Evolutionary conservation across 1,140 invertebrate genomes (phyloP).

Genomic region (Rhagoletis pomonella): DNA sequence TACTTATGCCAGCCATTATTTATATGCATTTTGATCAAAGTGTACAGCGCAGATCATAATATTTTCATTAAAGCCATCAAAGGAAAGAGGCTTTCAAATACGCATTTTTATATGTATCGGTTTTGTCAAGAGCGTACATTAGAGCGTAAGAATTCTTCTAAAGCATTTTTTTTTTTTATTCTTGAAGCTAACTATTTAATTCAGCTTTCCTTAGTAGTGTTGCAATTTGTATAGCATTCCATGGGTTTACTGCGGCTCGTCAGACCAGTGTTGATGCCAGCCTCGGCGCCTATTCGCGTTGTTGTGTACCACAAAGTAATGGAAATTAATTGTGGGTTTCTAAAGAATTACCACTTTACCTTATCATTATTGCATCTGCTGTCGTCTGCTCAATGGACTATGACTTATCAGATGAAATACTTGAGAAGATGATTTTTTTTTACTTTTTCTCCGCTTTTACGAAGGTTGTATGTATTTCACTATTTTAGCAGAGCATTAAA

Average conservation of each 20-base stretch:
- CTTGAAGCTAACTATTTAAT: neutral
- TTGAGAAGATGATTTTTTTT: neutral
- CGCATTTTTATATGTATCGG: neutral
- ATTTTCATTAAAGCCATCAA: conserved; percentile 30
- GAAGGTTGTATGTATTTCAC: too few relatives aligned
- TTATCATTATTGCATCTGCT: conserved; percentile 16
- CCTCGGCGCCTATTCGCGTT: neutral
- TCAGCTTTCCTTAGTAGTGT: neutral
- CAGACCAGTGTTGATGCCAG: neutral
- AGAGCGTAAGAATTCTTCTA: neutral
- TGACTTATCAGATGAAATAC: neutral
- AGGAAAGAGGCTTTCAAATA: neutral
- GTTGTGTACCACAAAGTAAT: neutral
- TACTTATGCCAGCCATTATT: neutral
- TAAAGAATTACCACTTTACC: neutral
- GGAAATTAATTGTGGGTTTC: conserved; percentile 11
- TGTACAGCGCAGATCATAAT: conserved; percentile 30
- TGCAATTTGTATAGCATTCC: neutral
- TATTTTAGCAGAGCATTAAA: too few relatives aligned
- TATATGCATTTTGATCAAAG: conserved; percentile 49
- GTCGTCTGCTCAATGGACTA: neutral
- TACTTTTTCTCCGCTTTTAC: too few relatives aligned
- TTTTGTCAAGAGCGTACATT: neutral
- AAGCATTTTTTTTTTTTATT: neutral
- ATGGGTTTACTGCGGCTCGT: neutral